These are phyloP conservation scores for Pelmatolapia mariae DNA, from an alignment of 2,113 vertebrate genomes.

Conservation along the genomic window DNA sequence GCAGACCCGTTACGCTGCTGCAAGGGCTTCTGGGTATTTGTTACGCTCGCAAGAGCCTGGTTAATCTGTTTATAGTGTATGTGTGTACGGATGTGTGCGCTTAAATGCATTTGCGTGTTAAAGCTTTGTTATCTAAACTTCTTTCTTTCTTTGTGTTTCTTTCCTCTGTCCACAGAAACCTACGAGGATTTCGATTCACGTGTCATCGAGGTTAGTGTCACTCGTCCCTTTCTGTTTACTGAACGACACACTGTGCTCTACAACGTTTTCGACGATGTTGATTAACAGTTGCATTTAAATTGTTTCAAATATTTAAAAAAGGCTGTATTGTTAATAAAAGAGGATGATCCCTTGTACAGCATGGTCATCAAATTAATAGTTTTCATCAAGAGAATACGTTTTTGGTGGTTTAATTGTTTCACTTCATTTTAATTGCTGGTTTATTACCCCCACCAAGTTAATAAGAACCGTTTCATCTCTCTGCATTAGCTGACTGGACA, in stretches of 20 bases:
- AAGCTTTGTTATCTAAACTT: background rate
- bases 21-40: constrained; percentile 36
- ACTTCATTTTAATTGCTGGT: background rate
- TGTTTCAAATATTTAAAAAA: background rate
- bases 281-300: background rate
- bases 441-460: background rate
- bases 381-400: background rate
- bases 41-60: background rate
- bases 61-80: constrained; percentile 7
- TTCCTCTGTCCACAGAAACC: constrained; percentile 75
- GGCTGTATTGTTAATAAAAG: background rate
- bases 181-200: constrained; percentile 87
- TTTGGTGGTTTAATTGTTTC: background rate
- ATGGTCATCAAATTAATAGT: background rate
- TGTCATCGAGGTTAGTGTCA: constrained; percentile 85
- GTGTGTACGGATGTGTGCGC: background rate
- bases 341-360: background rate
- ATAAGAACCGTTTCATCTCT: background rate
- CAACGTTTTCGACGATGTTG: rapidly evolving
- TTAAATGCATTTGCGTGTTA: background rate
- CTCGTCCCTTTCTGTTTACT: background rate
- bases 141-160: constrained; percentile 22
- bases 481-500: background rate
- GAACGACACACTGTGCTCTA: background rate
- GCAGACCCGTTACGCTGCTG: background rate